Evolutionary conservation across 2,113 vertebrate genomes (phyloP).

Genomic region (Anseranas semipalmata): DNA sequence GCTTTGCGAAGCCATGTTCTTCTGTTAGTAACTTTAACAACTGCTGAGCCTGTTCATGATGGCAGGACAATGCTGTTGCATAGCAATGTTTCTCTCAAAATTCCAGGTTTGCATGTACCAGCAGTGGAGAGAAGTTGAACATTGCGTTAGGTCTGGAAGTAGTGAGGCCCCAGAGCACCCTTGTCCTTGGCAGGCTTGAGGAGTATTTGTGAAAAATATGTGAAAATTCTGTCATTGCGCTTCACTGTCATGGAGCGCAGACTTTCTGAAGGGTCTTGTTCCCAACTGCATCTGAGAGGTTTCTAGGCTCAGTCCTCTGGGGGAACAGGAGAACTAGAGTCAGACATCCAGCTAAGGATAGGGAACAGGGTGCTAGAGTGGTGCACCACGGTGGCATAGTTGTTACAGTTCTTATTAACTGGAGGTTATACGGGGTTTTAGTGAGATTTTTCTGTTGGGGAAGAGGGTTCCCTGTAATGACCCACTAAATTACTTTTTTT

Average conservation of each 20-base stretch:
- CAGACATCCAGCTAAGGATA: not conserved
- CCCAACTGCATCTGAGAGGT: accelerated
- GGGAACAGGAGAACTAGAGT: not conserved
- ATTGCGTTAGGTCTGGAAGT: not conserved
- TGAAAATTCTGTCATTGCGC: not conserved
- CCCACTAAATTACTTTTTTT: not conserved
- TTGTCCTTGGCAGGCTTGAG: not conserved
- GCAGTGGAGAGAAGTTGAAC: not conserved
- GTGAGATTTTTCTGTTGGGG: not conserved
- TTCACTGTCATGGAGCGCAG: not conserved
- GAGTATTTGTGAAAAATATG: not conserved
- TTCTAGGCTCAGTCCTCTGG: not conserved
- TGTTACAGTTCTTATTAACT: not conserved
- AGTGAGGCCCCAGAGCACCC: not conserved
- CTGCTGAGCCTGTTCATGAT: not conserved
- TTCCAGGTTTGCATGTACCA: not conserved
- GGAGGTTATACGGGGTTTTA: not conserved
- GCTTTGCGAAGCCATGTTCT: not conserved
- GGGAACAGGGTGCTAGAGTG: not conserved
- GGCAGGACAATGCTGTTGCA: not conserved
- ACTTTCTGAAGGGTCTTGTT: not conserved
- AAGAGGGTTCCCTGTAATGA: not conserved
- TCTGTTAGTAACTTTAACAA: not conserved
- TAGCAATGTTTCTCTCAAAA: not conserved
- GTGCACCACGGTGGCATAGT: not conserved